Evolutionary conservation across 2,797 vertebrate species (phyloP), one percentile per base, ranked within the genome.

Genomic region (Oophaga sylvatica): DNA sequence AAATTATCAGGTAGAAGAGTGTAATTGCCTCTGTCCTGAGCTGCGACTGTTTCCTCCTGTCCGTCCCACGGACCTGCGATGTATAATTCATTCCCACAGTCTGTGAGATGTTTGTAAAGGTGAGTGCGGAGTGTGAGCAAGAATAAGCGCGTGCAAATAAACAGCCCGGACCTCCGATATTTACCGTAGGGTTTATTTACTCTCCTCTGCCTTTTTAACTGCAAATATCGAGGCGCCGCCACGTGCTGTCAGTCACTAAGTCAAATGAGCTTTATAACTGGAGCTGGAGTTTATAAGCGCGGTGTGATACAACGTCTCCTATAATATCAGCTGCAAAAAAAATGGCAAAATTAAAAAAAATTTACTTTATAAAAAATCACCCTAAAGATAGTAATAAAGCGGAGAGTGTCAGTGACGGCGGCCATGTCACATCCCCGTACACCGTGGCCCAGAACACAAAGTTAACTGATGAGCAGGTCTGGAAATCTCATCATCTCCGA

Each of bases 111-210:
- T 87, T 82, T 83, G n/a, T 20, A 71, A 59, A 87, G 77, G 76
- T 84, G 76, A 76, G 15, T 20, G 65, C 19, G 59, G 67, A 10
- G 82, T 83, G 76, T 88, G 82, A 70, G 62, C 73, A 53, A 31
- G 70, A 77, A 89, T 77, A 82, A 85, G 78, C 63, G 19, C 68
- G 12, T 65, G 65, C 83, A 85, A 88, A 88, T 88, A 88, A 85
- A 88, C 57, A 59, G 59, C 19, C n/a, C 41, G 12, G 45, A 70
- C 60, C 87, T 45, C 83, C 19, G 26, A 53, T 56, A 86, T 82
- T 82, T 70, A 76, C 60, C 70, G 31, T 31, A 4, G 29, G 79
- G 45, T 59, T 78, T 86, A 81, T 78, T 82, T 82, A 86, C 57
- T 85, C 83, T 13, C 31, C 17, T 48, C 48, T 5, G 57, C 41